These are phyloP conservation scores for Zelleria hepariella DNA, from an alignment of 2,888 invertebrate species.

Conservation along the genomic window DNA sequence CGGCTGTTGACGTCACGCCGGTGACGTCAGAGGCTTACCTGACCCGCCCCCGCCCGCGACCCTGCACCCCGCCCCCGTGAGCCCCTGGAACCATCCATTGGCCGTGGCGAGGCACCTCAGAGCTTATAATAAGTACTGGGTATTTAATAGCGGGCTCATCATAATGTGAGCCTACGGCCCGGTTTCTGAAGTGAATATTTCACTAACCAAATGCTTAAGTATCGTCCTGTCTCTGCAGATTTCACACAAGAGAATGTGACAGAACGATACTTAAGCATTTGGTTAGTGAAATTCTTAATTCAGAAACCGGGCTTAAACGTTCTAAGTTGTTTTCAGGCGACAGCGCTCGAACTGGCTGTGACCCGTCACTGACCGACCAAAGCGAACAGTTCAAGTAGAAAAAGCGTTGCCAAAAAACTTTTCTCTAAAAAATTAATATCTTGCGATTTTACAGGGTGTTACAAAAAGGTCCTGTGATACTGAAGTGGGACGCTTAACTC, in stretches of 20 bases:
- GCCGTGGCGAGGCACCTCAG: background rate
- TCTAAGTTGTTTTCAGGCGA: background rate
- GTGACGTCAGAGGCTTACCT: constrained; percentile 55
- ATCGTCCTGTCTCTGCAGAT: no score
- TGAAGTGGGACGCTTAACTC: no score
- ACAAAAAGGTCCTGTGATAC: no score
- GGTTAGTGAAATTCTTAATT: no score
- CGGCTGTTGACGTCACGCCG: constrained; percentile 49
- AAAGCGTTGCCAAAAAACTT: background rate
- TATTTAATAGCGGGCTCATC: background rate
- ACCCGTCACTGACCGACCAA: background rate
- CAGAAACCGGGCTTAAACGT: no score
- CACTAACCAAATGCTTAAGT: no score
- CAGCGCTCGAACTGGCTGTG: background rate
- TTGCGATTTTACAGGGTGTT: no score
- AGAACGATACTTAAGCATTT: no score
- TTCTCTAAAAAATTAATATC: background rate
- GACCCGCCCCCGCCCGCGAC: constrained; percentile 29
- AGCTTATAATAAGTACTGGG: background rate
- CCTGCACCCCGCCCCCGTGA: constrained; percentile 10
- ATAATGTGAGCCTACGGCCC: background rate
- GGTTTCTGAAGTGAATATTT: no score
- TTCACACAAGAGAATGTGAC: no score
- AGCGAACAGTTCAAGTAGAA: background rate
- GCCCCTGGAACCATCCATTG: background rate